Evolutionary conservation across 2,888 invertebrate genomes (phyloP).

Genomic region (Lacanobia oleracea): DNA sequence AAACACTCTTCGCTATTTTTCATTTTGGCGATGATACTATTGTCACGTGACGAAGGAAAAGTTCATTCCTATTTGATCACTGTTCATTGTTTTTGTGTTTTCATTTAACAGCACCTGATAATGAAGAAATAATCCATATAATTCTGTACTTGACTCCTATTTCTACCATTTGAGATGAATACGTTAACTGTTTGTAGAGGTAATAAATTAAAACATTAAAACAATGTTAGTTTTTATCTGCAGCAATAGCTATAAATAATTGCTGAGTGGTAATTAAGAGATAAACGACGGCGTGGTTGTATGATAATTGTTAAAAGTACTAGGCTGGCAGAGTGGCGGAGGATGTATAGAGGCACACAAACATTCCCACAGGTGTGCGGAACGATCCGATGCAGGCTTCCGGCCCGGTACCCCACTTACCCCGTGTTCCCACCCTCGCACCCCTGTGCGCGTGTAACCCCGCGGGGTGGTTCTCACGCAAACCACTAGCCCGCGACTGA

Average conservation of each 20-base stretch:
- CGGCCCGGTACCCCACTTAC: conserved; percentile 86
- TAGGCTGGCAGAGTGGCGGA: conserved; percentile 59
- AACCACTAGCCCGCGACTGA: conserved; percentile 82
- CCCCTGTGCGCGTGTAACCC: conserved; percentile 67
- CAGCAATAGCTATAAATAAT: conserved; percentile 54
- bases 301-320: conserved; percentile 61
- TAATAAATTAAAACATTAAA: conserved; percentile 49
- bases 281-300: conserved; percentile 55
- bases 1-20: conserved; percentile 90
- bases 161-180: conserved; percentile 54
- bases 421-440: conserved; percentile 73
- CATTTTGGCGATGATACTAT: conserved; percentile 82
- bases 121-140: conserved; percentile 60
- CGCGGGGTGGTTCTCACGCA: conserved; percentile 84
- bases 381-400: conserved; percentile 86
- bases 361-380: conserved; percentile 88
- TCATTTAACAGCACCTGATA: conserved; percentile 76
- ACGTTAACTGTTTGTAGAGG: conserved; percentile 44
- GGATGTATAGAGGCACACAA: conserved; percentile 75
- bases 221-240: conserved; percentile 49
- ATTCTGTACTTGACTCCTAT: conserved; percentile 74
- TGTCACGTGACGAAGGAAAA: conserved; percentile 83
- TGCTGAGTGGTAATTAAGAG: conserved; percentile 60
- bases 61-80: conserved; percentile 78
- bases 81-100: conserved; percentile 70